phyloP scores from a whole-genome alignment of 2,113 vertebrate genomes.

The Rafetus swinhoei region DNA sequence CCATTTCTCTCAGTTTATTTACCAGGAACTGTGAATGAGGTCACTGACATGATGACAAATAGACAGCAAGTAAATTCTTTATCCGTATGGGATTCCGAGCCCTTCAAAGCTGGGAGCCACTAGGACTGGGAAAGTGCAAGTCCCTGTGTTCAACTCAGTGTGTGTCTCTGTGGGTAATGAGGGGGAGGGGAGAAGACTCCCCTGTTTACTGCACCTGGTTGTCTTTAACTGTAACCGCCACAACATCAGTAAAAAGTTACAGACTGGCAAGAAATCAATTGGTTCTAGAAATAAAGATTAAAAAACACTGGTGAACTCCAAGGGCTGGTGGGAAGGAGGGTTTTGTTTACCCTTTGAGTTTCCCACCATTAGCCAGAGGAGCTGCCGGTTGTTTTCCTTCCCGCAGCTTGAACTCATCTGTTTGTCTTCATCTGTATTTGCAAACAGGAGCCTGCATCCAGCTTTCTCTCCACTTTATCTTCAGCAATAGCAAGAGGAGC shows the following conservation, averaged over 20 bases:
- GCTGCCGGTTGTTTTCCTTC: conserved; percentile 66
- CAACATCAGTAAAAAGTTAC: conserved; percentile 78
- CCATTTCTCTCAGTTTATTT: accelerated
- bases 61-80: neutral
- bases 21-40: accelerated
- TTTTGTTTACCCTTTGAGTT: conserved; percentile 77
- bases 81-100: accelerated
- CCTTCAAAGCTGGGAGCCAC: neutral
- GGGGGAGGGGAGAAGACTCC: neutral
- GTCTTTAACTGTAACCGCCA: conserved; percentile 78
- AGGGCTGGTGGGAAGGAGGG: conserved; percentile 70
- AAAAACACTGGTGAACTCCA: conserved; percentile 64
- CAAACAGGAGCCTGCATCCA: conserved; percentile 59
- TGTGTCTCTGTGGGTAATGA: neutral
- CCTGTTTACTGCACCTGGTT: conserved; percentile 75
- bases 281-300: conserved; percentile 79
- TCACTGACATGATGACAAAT: accelerated
- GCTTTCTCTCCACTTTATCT: conserved; percentile 68
- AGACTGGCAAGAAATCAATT: conserved; percentile 80
- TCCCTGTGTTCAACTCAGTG: neutral
- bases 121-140: neutral
- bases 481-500: accelerated
- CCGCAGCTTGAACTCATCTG: conserved; percentile 74
- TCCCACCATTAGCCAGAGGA: conserved; percentile 74
- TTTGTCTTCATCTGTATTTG: conserved; percentile 73